A percentile compares a stretch with the other conserved stretches of the same genome.
Evolutionary conservation across 2,113 vertebrate species (phyloP).

Genomic region (Motacilla tschutschensis): DNA sequence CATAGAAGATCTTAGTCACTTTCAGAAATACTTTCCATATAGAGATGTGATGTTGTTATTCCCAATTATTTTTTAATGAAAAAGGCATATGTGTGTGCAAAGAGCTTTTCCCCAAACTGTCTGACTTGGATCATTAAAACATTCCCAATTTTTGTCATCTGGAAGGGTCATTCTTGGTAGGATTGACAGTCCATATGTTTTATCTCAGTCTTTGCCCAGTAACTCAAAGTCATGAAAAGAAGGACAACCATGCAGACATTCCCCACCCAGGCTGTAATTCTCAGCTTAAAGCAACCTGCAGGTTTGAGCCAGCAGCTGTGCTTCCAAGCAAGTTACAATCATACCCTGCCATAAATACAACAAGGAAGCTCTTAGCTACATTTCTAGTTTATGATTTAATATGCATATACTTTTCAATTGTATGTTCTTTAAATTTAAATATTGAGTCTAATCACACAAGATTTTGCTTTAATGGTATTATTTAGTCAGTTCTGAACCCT

Average conservation of each 20-base stretch:
- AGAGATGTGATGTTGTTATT: neutral
- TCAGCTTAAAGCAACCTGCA: neutral
- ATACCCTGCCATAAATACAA: neutral
- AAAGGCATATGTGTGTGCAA: neutral
- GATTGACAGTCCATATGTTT: neutral
- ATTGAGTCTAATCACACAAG: neutral
- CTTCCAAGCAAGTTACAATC: neutral
- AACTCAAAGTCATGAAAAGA: neutral
- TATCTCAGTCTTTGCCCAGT: neutral
- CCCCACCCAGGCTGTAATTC: neutral
- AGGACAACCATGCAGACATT: neutral
- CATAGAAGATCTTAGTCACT: neutral
- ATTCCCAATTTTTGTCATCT: neutral
- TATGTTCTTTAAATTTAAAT: neutral
- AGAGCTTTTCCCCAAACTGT: neutral
- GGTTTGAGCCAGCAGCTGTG: neutral
- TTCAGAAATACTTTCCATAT: neutral
- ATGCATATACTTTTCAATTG: neutral
- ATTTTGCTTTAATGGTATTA: neutral
- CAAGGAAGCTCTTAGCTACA: neutral
- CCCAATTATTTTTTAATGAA: neutral
- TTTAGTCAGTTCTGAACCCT: neutral
- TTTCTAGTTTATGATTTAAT: neutral
- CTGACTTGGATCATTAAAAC: neutral
- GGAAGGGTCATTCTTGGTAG: neutral